Percentiles rank a stretch among this genome's conserved stretches.
Conservation (phyloP, 2,888 invertebrate species). For the Pemphredon lugubris region DNA sequence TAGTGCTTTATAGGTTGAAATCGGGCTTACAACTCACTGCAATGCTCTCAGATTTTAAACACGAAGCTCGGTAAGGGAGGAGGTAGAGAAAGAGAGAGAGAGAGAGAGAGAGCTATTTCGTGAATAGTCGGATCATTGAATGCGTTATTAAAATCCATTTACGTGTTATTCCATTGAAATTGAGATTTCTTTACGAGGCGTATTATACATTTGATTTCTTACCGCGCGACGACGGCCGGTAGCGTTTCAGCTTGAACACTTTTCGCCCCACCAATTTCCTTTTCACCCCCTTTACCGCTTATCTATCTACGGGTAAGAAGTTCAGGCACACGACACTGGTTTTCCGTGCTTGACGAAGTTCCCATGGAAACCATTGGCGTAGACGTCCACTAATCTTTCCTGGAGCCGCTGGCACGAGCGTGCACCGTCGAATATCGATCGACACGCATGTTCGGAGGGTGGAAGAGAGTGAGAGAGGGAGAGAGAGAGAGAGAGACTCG, state of each 20-base stretch:
- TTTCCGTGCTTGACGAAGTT: constrained; percentile 54
- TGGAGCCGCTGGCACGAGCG: constrained; percentile 41
- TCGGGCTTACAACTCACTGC: constrained; percentile 15
- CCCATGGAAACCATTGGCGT: constrained; percentile 73
- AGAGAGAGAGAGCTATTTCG: too few relatives aligned
- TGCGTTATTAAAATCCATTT: too few relatives aligned
- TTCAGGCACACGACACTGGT: background rate
- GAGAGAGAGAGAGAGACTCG: constrained; percentile 11
- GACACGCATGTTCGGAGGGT: constrained; percentile 46
- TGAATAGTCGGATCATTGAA: too few relatives aligned
- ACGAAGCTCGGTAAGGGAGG: too few relatives aligned
- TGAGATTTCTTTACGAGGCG: too few relatives aligned
- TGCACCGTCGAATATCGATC: constrained; percentile 58
- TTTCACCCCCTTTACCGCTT: too few relatives aligned
- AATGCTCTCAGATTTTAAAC: constrained; percentile 22
- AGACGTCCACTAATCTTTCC: constrained; percentile 51
- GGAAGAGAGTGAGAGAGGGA: constrained; percentile 7
- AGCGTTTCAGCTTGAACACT: too few relatives aligned
- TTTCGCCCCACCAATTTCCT: too few relatives aligned
- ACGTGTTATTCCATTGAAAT: too few relatives aligned
- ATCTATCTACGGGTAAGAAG: background rate
- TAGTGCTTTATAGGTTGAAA: constrained; percentile 28
- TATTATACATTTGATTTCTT: too few relatives aligned
- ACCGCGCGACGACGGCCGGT: too few relatives aligned
- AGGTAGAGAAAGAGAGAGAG: too few relatives aligned